A percentile compares a stretch with the other conserved stretches of the same genome.
phyloP scores from a whole-genome alignment of 2,888 invertebrate species.

The Machimus rusticus region DNA sequence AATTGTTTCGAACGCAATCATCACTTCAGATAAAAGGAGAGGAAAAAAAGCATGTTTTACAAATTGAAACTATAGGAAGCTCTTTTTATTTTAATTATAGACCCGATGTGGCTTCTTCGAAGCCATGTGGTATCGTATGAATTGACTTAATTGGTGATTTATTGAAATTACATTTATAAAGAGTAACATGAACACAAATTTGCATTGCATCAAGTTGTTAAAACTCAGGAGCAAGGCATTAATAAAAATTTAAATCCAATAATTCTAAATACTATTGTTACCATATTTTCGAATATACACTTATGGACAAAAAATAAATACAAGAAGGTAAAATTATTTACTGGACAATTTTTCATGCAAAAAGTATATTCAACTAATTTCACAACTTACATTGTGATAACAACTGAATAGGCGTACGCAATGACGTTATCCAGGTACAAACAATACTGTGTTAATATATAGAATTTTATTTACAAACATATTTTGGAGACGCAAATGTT shows the following conservation, averaged over 20 bases:
- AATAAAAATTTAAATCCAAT: no score
- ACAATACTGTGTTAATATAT: not conserved
- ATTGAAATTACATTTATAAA: not conserved
- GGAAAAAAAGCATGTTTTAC: not conserved
- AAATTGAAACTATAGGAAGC: not conserved
- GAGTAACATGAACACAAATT: not conserved
- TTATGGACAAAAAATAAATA: no score
- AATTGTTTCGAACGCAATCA: not conserved
- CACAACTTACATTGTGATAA: not conserved
- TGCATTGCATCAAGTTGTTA: no score
- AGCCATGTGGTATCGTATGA: not conserved
- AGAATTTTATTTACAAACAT: no score
- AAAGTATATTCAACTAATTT: not conserved
- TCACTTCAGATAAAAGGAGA: not conserved
- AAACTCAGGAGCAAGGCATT: no score
- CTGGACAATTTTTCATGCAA: not conserved
- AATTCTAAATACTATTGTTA: no score
- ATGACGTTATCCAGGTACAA: not conserved
- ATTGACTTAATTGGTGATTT: not conserved
- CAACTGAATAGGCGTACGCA: not conserved
- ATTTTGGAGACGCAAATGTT: no score
- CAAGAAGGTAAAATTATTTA: no score
- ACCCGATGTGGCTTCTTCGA: not conserved
- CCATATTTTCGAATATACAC: no score
- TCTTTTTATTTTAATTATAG: not conserved